These are phyloP conservation scores for Macquaria ambigua DNA, from an alignment of 2,113 vertebrate genomes.

Conservation along the genomic window DNA sequence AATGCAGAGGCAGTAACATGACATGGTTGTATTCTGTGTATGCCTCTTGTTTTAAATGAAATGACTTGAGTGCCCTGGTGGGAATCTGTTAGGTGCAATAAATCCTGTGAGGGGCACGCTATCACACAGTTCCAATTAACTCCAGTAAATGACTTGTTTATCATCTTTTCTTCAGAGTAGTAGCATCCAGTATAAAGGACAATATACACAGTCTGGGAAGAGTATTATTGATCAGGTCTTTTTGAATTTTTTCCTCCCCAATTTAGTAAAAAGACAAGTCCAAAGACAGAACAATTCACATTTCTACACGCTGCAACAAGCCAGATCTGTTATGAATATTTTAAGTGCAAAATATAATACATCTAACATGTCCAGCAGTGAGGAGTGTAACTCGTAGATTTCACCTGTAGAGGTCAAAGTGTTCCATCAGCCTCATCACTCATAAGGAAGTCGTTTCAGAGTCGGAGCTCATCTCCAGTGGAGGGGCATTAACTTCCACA, in stretches of 20 bases:
- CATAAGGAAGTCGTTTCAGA: background rate
- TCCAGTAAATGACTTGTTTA: slow-evolving; percentile 43
- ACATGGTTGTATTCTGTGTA: background rate
- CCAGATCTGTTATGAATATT: background rate
- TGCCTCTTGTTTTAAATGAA: slow-evolving; percentile 16
- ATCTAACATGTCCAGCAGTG: background rate
- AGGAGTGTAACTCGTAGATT: background rate
- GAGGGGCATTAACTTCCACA: slow-evolving; percentile 21
- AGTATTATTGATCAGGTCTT: background rate
- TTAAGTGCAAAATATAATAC: background rate
- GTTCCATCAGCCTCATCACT: background rate
- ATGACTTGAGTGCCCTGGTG: slow-evolving; percentile 3
- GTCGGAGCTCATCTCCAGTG: background rate
- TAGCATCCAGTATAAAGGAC: slow-evolving; percentile 9
- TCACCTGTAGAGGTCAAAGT: background rate
- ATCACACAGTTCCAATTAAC: slow-evolving; percentile 36
- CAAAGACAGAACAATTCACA: background rate
- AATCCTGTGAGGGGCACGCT: slow-evolving; percentile 27
- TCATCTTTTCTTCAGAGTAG: slow-evolving; percentile 10
- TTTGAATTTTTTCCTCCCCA: background rate
- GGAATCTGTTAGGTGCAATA: slow-evolving; percentile 27
- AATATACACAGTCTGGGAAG: background rate
- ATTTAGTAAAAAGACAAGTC: background rate
- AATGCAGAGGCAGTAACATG: background rate
- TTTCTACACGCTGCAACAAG: background rate